Percentiles rank a stretch among this genome's conserved stretches.
Evolutionary conservation across 2,113 vertebrate genomes (phyloP).

Genomic region (Rutilus rutilus): DNA sequence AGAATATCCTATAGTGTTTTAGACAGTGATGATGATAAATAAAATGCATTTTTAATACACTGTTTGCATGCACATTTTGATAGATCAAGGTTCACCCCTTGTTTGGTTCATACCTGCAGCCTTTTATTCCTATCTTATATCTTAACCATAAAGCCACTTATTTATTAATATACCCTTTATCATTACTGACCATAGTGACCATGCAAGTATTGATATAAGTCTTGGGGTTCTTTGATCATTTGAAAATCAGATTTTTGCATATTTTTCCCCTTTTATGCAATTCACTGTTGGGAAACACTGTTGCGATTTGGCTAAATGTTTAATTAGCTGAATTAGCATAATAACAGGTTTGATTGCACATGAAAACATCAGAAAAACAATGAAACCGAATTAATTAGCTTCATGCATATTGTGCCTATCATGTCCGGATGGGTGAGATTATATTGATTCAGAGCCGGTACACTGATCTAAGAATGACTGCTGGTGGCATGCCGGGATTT

Average conservation of each 20-base stretch:
- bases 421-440: constrained; percentile 34
- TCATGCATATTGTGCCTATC: constrained; percentile 63
- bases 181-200: neutral
- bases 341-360: constrained; percentile 64
- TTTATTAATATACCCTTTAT: neutral
- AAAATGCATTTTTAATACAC: too few relatives aligned
- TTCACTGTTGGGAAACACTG: constrained; percentile 12
- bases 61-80: too few relatives aligned
- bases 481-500: neutral
- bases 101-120: neutral
- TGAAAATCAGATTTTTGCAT: neutral
- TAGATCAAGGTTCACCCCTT: too few relatives aligned
- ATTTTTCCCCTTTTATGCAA: neutral
- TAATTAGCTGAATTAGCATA: constrained; percentile 65
- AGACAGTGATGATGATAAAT: too few relatives aligned
- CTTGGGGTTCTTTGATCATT: neutral
- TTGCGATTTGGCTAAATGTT: constrained; percentile 58
- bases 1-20: too few relatives aligned
- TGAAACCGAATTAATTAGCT: constrained; percentile 64
- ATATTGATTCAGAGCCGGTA: constrained; percentile 16
- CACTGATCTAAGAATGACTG: constrained; percentile 18
- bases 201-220: neutral
- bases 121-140: neutral
- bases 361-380: constrained; percentile 58
- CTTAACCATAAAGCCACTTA: neutral